Conservation (phyloP, 1,140 invertebrate species). For the Drosophila tsacasi region DNA sequence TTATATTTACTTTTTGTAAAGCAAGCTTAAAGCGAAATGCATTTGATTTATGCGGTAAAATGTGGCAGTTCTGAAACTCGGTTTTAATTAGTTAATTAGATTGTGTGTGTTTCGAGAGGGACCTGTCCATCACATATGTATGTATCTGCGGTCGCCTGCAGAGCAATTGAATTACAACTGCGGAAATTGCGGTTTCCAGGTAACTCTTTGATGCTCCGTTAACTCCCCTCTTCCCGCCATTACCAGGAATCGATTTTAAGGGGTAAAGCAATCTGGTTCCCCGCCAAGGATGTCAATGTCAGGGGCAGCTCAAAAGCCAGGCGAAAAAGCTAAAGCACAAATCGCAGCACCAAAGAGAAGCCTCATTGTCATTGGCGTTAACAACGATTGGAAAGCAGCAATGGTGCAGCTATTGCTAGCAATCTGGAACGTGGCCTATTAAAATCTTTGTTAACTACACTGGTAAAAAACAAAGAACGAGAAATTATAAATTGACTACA, state of each 20-base stretch:
- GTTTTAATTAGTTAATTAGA: conserved; percentile 47
- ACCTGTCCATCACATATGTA: conserved; percentile 2
- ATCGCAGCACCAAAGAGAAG: neutral
- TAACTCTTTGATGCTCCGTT: conserved; percentile 12
- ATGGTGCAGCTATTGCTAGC: conserved; percentile 21
- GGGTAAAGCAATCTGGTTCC: neutral
- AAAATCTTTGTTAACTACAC: conserved; percentile 26
- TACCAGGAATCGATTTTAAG: conserved; percentile 11
- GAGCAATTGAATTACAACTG: conserved; percentile 34
- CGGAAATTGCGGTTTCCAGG: conserved; percentile 17
- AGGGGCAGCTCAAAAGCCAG: conserved; percentile 15
- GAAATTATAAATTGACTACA: no score
- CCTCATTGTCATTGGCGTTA: conserved; percentile 31
- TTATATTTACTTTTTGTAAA: neutral
- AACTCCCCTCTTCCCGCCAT: neutral
- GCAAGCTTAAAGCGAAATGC: neutral
- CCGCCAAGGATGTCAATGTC: conserved; percentile 30
- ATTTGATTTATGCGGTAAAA: conserved; percentile 14
- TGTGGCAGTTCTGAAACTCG: neutral
- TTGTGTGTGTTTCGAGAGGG: conserved; percentile 9
- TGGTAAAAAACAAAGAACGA: neutral
- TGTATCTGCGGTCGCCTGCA: conserved; percentile 21
- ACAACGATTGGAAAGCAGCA: conserved; percentile 22
- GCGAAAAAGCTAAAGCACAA: neutral
- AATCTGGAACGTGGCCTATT: conserved; percentile 42